These are phyloP conservation scores for Apeltes quadracus DNA, from an alignment of 2,113 vertebrate genomes.

Conservation along the genomic window DNA sequence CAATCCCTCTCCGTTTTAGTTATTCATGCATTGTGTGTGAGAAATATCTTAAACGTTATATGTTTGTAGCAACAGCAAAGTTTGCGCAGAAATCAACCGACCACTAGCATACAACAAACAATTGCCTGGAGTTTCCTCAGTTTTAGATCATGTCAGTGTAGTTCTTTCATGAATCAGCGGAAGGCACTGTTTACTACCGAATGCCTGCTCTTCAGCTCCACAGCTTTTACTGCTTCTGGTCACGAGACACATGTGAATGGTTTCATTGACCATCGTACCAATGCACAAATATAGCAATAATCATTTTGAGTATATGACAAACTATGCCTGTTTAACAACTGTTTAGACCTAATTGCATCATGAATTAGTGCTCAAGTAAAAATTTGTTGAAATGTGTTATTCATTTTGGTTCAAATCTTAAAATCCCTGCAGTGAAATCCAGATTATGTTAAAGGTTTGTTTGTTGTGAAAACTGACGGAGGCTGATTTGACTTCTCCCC, in stretches of 20 bases:
- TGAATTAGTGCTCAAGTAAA: constrained; percentile 8
- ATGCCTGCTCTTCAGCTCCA: constrained; percentile 39
- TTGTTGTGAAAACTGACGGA: constrained; percentile 29
- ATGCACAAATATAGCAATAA: background rate
- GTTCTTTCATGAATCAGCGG: constrained; percentile 71
- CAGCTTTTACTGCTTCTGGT: constrained; percentile 21
- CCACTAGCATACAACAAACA: background rate
- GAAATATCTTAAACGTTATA: background rate
- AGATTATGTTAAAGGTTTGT: constrained; percentile 28
- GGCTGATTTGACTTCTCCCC: constrained; percentile 41
- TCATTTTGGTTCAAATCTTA: background rate
- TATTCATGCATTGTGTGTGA: background rate
- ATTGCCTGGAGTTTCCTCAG: background rate
- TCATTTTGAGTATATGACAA: background rate
- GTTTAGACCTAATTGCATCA: background rate
- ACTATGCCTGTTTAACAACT: background rate
- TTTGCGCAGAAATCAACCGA: background rate
- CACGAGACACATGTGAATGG: constrained; percentile 17
- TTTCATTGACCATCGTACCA: background rate
- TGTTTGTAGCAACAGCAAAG: background rate
- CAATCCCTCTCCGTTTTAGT: background rate
- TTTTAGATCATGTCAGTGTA: constrained; percentile 50
- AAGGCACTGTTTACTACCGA: constrained; percentile 78
- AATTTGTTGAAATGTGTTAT: background rate
- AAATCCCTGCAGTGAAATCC: constrained; percentile 5